Base-by-base conservation (phyloP, 2,797 vertebrate species). In the Aeoliscus strigatus region DNA sequence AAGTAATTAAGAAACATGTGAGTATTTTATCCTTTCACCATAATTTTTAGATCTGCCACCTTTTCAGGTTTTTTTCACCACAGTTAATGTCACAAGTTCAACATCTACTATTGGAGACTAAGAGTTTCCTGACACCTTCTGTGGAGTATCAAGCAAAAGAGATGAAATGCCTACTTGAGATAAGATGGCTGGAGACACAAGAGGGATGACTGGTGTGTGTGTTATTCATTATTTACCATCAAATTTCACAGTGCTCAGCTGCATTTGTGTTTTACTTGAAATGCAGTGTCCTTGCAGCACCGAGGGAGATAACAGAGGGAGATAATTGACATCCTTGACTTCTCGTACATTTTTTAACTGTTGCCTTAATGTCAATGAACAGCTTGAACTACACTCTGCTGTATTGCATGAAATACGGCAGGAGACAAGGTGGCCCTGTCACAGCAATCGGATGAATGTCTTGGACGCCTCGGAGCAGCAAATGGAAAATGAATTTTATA, bases 161-260 rank as follows among this genome's bases (percentile, higher is more conserved):
- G 39, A 57, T 39, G 54, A 48, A 50, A 34, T 2, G 15, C 39
- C 1, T 5, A 30, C 18, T 16, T 15, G 25, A 63, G 57, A 70
- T 39, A 40, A 48, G 50, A 60, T 7, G 2, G 10, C 42, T 29
- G 44, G 39, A 59, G 51, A 56, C 49, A 41, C 26, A 11, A 29
- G 46, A 48, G n/a, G 25, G 15, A 51, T 30, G 40, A 46, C 50
- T 30, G 31, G 43, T 33, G 43, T 44, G 41, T 25, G 23, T 14
- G 34, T n/a, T 29, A 17, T 74, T 70, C 56, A 66, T 78, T 68
- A 73, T 68, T 75, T 50, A 66, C 59, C 35, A 41, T 50, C 45
- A 21, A 47, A 46, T 41, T 48, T 31, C 50, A 49, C 13, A 29
- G 27, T 5, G 16, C 26, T 40, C 6, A 2, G 33, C 30, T 34